Evolutionary conservation across 2,797 vertebrate species (phyloP).

Genomic region (Platyrinchus mystaceus): DNA sequence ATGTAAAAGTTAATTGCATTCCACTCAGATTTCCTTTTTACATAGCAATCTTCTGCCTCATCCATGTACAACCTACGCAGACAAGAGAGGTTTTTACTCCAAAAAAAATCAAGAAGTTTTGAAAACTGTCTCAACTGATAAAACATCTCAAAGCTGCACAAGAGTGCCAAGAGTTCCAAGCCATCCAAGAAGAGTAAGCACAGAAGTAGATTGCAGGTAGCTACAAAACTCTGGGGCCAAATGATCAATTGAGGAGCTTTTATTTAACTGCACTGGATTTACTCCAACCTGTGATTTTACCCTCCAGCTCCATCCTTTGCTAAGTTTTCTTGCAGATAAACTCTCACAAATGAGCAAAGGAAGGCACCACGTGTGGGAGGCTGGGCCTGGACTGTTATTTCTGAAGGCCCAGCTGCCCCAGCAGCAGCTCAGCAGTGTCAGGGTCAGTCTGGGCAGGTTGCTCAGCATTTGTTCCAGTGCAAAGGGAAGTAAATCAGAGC

Average conservation of each 20-base stretch:
- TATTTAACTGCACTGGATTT: neutral
- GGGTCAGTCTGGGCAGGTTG: neutral
- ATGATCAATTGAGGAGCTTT: neutral
- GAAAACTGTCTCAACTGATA: neutral
- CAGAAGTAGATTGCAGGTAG: neutral
- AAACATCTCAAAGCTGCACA: neutral
- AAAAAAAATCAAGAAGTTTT: neutral
- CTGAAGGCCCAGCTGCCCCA: neutral
- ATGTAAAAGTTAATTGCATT: neutral
- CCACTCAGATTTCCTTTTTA: constrained; percentile 14
- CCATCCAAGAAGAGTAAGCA: neutral
- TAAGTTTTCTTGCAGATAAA: neutral
- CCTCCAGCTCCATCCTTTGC: neutral
- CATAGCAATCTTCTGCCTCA: neutral
- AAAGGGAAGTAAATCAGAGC: neutral
- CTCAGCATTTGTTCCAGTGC: neutral
- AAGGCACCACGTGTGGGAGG: neutral
- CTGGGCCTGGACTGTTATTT: neutral
- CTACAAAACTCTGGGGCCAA: neutral
- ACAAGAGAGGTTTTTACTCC: neutral
- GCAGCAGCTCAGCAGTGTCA: neutral
- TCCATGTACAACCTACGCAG: neutral
- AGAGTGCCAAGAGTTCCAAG: neutral
- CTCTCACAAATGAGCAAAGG: neutral
- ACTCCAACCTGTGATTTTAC: neutral